Evolutionary conservation across 2,113 vertebrate genomes (phyloP).

Genomic region (Phylloscopus whistleri): DNA sequence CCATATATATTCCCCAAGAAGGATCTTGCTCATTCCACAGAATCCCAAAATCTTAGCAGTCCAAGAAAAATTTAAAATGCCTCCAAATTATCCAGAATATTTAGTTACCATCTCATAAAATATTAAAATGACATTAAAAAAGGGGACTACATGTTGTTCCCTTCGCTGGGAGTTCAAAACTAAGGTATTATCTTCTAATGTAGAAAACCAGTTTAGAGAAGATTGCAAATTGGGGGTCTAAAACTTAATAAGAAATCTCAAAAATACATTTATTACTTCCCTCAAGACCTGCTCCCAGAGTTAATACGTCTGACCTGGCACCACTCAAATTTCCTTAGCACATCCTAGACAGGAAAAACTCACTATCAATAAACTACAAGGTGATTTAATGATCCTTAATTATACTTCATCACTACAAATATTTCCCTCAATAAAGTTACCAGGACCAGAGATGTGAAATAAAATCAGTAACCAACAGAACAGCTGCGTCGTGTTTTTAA

Average conservation of each 20-base stretch:
- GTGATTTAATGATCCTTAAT: not conserved
- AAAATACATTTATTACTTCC: not conserved
- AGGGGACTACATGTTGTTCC: not conserved
- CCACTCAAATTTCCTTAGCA: not conserved
- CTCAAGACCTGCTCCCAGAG: not conserved
- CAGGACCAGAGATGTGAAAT: not conserved
- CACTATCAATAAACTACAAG: not conserved
- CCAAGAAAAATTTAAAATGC: not conserved
- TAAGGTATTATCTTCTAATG: not conserved
- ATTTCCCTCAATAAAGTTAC: not conserved
- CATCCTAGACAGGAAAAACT: not conserved
- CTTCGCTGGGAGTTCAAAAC: not conserved
- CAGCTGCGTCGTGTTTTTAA: fast-evolving
- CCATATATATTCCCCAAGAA: not conserved
- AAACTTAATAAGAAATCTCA: not conserved
- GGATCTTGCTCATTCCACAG: not conserved
- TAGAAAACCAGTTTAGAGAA: not conserved
- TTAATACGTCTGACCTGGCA: not conserved
- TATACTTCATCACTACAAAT: not conserved
- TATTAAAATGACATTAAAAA: not conserved
- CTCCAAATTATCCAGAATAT: not conserved
- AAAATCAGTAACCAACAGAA: not conserved
- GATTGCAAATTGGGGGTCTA: not conserved
- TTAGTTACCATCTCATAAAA: not conserved
- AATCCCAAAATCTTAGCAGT: not conserved